Evolutionary conservation across 2,888 invertebrate genomes (phyloP), one percentile per base, ranked within the genome.

Genomic region (Hydrotaea diabolus): DNA sequence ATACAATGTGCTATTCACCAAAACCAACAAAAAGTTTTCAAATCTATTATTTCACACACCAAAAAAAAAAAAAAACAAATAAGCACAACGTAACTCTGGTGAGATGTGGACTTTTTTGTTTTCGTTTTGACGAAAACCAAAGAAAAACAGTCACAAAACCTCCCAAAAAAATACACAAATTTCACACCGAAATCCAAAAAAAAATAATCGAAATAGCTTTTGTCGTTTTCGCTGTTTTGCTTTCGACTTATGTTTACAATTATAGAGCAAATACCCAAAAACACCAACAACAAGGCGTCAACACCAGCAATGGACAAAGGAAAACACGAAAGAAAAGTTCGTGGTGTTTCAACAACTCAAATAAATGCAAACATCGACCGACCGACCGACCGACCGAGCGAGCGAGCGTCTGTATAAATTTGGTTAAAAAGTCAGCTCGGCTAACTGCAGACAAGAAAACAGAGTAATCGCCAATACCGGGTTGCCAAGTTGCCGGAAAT

Each of bases 181-280:
- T 77, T 77, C 43, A 77, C 77, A 76, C 49, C 53, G 17, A 74
- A 72, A 31, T n/a, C n/a, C n/a, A n/a, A n/a, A n/a, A n/a, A n/a
- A n/a, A n/a, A n/a, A n/a, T n/a, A 46, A 55, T 55, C 21, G 19
- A 55, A 49, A 46, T 59, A 46, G 53, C 36, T 17, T 26, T 59
- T 19, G 19, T n/a, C 9, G 36, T 73, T 46, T 21, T 62, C 36
- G 53, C 31, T 55, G 53, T 76, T 21, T n/a, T n/a, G 49, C 8
- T 13, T n/a, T 13, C 57, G 17, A n/a, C 71, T 77, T 59, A 77
- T 71, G 59, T 43, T 77, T 43, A 64, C n/a, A 2, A 31, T 31
- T 31, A 31, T 4, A 2, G 3, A 49, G 49, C 8, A 39, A 39
- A 39, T 13, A 11, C 8, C 3, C 4, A 39, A 39, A 31, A 31